Base-by-base conservation (phyloP, 2,888 invertebrate species). In the Gibbula magus region DNA sequence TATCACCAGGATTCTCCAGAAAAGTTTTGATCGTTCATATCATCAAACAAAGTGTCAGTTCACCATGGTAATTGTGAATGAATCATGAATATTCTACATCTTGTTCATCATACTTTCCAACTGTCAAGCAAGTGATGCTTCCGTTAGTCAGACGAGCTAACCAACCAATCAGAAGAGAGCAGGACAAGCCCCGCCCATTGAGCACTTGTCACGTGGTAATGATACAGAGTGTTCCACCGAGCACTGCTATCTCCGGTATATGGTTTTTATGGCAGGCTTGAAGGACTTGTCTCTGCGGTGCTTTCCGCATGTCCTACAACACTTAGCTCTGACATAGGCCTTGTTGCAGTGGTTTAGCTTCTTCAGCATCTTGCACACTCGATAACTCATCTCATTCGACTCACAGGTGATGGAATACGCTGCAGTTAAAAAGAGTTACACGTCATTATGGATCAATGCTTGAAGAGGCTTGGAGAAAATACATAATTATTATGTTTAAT, bases 251-350 rank as follows among this genome's bases (percentile, higher is more conserved):
- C 74, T 74, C 20, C 74, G 39, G 25, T n/a, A 22, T 20, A 74
- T 74, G 8, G 25, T 25, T 45, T 29, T 45, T 74, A 51, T 74
- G n/a, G 67, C 74, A 29, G 75, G 73, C 35, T 80, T 70, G 45
- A 77, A 75, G 52, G 81, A 77, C n/a, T 77, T 75, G 29, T 77
- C 74, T 51, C 85, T 78, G n/a, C 73, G 74, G 66, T 85, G 83
- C 53, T 83, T 78, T 22, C 79, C 79, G 70, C 92, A 92, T 7
- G 91, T 91, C 80, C 87, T 85, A 84, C 92, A 92, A 80, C 92
- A 92, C 75, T 91, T 91, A 73, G 88, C 79, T 53, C 88, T 86
- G 20, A 92, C 89, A 79, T 89, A 90, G 35, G 88, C 85, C 56
- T 89, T 88, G n/a, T 86, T 82, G 83, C 92, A 92, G 70, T 89